Base-by-base conservation (phyloP, 2,888 invertebrate genomes). In the Eilema sororculum region DNA sequence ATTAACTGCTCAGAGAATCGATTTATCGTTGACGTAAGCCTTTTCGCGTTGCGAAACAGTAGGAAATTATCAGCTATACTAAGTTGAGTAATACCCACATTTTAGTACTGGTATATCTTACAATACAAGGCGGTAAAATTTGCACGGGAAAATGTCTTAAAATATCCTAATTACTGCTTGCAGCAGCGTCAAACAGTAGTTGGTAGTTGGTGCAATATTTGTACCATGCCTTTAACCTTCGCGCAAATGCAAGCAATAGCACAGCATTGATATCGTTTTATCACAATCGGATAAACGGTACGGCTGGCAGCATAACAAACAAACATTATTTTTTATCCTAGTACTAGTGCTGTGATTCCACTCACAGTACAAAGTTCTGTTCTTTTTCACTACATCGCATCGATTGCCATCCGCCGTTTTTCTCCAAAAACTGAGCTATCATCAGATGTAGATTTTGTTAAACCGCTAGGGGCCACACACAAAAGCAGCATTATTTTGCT, bases 1-100 rank as follows among this genome's bases (percentile, higher is more conserved):
- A 33, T 62, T 52, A 57, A 24, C 25, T 24, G 12, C 25, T 57
- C 25, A 37, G 62, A 28, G 28, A 60, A 60, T 28, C 30, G 24
- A 20, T 16, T 22, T 67, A 28, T 30, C 24, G 33, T n/a, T 67
- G 61, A 67, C 61, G 67, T 62, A 62, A 67, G 58, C 28, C 59
- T 25, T 41, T 28, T 46, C 46, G n/a, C n/a, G 64, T 20, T 64
- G 16, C 10, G 20, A 10, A n/a, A 10, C 6, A 13, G 25, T 64
- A 41, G 5, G 46, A 20, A 20, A 46, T n/a, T 52, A n/a, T 52
- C 52, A 52, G n/a, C 8, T 52, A 9, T 8, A 52, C n/a, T 52
- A n/a, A 52, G 52, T 9, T 52, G 52, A n/a, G n/a, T 52, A 52
- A 52, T n/a, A n/a, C n/a, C n/a, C n/a, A n/a, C 52, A 52, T 46